Percentiles rank a stretch among this genome's conserved stretches.
These are phyloP conservation scores for Epinephelus cyanopodus DNA, from an alignment of 2,113 vertebrate species.

Conservation along the genomic window DNA sequence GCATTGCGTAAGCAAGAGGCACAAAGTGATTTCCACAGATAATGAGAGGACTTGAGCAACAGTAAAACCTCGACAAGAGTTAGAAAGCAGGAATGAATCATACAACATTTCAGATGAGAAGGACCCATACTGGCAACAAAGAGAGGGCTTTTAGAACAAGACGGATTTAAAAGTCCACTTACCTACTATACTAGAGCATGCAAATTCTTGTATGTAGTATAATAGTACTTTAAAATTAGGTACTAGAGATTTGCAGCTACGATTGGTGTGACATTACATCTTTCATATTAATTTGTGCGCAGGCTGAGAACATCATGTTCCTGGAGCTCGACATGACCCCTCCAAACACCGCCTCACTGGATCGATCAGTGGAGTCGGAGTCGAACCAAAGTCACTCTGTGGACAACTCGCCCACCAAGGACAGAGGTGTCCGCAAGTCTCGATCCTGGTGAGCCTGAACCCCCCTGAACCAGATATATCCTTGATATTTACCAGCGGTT, in stretches of 20 bases:
- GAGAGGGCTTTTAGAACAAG: too few species aligned
- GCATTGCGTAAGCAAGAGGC: too few species aligned
- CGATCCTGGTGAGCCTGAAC: conserved; percentile 89
- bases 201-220: too few species aligned
- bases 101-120: not conserved
- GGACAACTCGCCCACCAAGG: conserved; percentile 87
- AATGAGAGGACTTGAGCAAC: not conserved
- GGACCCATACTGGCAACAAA: too few species aligned
- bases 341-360: conserved; percentile 89
- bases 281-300: not conserved
- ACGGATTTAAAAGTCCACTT: too few species aligned
- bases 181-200: too few species aligned
- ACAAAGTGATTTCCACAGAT: too few species aligned
- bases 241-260: too few species aligned
- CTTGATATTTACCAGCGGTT: not conserved
- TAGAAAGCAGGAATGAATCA: not conserved
- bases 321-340: conserved; percentile 95
- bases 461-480: not conserved
- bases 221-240: too few species aligned
- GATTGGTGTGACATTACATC: too few species aligned
- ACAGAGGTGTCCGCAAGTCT: conserved; percentile 90
- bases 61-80: not conserved
- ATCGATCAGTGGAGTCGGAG: conserved; percentile 85
- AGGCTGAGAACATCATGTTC: conserved; percentile 98
- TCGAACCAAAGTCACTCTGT: conserved; percentile 85